Conservation (phyloP, 2,888 invertebrate genomes). For the Cyclophora albipunctata region DNA sequence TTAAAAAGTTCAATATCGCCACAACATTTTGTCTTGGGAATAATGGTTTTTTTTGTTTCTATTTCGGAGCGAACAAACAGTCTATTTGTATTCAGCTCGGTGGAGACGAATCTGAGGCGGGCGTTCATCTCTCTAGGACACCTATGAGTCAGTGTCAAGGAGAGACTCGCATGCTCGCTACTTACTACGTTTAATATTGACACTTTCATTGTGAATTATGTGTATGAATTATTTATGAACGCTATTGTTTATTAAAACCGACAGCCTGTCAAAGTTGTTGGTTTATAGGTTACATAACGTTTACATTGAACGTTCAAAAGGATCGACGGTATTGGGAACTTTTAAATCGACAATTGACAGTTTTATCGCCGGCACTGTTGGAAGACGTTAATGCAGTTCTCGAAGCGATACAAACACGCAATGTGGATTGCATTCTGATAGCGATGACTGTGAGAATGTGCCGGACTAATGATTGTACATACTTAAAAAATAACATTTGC, state of each 20-base stretch:
- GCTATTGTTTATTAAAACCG: constrained; percentile 37
- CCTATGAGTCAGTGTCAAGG: constrained; percentile 15
- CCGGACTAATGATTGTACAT: no score
- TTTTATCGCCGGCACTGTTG: no score
- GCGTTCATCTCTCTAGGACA: constrained; percentile 7
- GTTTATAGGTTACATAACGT: background rate
- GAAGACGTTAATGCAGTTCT: no score
- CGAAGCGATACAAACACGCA: no score
- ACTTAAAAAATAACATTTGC: background rate
- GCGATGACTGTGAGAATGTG: no score
- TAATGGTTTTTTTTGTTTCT: background rate
- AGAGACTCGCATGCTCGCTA: constrained; percentile 32
- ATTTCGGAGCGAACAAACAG: background rate
- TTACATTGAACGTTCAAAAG: background rate
- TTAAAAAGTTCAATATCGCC: background rate
- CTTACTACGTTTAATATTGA: constrained; percentile 10
- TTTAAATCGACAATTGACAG: no score
- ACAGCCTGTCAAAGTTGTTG: constrained; percentile 19
- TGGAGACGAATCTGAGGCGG: no score
- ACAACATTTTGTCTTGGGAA: background rate
- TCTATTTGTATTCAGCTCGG: constrained; percentile 8
- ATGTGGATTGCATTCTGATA: no score
- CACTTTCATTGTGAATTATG: constrained; percentile 29
- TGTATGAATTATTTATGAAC: constrained; percentile 35
- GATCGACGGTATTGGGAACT: background rate